Base-by-base conservation (phyloP, 2,113 vertebrate species). In the Ondatra zibethicus region DNA sequence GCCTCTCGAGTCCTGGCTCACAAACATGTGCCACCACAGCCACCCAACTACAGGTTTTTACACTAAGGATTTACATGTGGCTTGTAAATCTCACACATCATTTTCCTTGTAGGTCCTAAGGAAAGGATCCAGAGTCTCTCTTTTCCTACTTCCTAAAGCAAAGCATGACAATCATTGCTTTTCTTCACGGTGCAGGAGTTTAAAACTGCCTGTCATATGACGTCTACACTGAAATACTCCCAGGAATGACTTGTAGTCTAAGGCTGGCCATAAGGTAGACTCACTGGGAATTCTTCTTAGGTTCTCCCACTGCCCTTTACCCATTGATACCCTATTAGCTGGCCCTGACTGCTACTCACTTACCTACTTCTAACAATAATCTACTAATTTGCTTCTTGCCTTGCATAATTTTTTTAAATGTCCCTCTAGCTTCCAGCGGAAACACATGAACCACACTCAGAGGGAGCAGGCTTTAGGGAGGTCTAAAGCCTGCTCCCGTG, bases 161-260 rank as follows among this genome's bases (percentile, higher is more conserved):
- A 47, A 88, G 19, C 25, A 47, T 36, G 47, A 61, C 65, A 55
- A 39, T 16, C 58, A 21, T 7, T 7, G 16, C 31, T 89, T 96
- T 63, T 47, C 89, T 70, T 88, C 31, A 89, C 72, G 31, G 90
- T 80, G 92, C 86, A 68, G 50, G 66, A 72, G 52, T 85, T 80
- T 75, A 42, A 85, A 96, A 47, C 3, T 21, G 58, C 36, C 31
- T n/a, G 17, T n/a, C 45, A 10, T 19, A 8, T 11, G 19, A 50
- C 3, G 5, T 61, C 50, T 19, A 68, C 12, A 45, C 12, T 47
- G 65, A 36, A 33, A 86, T 4, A 45, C 21, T 70, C 55, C 4
- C 66, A 77, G 9, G n/a, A 58, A 88, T 16, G 16, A 47, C 39
- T 21, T 86, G 42, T 12, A 50, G n/a, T 55, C 16, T 31, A 52